phyloP scores from a whole-genome alignment of 2,888 invertebrate species.

The Lampropteryx suffumata region DNA sequence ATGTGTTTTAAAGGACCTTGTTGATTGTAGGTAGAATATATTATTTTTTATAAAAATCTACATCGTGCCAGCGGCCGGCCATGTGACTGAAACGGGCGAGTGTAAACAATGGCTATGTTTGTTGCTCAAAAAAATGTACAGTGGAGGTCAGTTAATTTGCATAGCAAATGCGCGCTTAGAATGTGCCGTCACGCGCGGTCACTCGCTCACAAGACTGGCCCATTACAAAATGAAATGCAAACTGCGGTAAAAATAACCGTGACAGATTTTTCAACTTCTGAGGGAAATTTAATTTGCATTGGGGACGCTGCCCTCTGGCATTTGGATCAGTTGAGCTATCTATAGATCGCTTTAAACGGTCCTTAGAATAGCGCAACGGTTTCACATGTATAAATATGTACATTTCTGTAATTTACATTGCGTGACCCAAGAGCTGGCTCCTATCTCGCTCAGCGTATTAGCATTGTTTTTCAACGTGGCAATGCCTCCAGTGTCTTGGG shows the following conservation, averaged over 20 bases:
- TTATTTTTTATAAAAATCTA: constrained; percentile 10
- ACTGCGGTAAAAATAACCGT: constrained; percentile 15
- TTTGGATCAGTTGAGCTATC: too few relatives aligned
- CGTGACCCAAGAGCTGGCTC: too few relatives aligned
- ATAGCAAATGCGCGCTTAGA: constrained; percentile 79
- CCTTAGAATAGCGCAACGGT: too few relatives aligned
- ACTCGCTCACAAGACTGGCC: constrained; percentile 57
- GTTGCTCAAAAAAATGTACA: constrained; percentile 70
- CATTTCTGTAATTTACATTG: too few relatives aligned
- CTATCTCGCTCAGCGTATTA: too few relatives aligned
- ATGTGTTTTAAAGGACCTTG: background rate
- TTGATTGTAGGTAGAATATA: background rate
- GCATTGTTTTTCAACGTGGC: too few relatives aligned
- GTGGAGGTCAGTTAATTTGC: constrained; percentile 74
- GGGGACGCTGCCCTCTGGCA: too few relatives aligned
- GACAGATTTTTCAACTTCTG: too few relatives aligned
- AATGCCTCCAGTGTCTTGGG: too few relatives aligned
- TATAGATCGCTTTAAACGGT: too few relatives aligned
- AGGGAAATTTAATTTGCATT: too few relatives aligned
- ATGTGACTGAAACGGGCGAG: constrained; percentile 44
- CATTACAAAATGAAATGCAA: constrained; percentile 35
- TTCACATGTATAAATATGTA: too few relatives aligned
- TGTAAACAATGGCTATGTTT: constrained; percentile 63
- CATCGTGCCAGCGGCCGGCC: constrained; percentile 22
- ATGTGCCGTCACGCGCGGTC: constrained; percentile 78